Percentiles rank a stretch among this genome's conserved stretches.
Evolutionary conservation across 2,888 invertebrate genomes (phyloP).

Genomic region (Morpho deidamia): DNA sequence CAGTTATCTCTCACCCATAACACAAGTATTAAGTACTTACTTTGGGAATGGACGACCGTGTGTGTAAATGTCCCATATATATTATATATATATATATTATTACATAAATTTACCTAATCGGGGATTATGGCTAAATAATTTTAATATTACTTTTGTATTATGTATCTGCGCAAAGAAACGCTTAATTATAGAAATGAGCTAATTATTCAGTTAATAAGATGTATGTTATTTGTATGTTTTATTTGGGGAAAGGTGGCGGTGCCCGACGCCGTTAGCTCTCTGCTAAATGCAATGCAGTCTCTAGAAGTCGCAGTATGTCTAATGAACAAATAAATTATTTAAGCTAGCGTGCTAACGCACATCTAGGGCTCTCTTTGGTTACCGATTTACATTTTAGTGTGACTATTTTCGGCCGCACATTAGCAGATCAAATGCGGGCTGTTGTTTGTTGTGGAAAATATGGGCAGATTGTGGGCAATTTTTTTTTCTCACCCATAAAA

Average conservation of each 20-base stretch:
- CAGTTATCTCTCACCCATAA: too few species aligned
- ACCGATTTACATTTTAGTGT: slow-evolving; percentile 52
- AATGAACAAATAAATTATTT: slow-evolving; percentile 69
- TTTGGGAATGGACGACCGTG: too few species aligned
- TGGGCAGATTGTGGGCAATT: neutral
- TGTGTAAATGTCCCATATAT: too few species aligned
- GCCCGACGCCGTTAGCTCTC: slow-evolving; percentile 86
- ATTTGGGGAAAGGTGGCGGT: slow-evolving; percentile 82
- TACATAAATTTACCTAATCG: too few species aligned
- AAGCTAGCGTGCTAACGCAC: slow-evolving; percentile 77
- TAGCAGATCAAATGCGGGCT: neutral
- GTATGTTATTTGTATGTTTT: slow-evolving; percentile 46
- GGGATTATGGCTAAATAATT: too few species aligned
- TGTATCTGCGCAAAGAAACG: too few species aligned
- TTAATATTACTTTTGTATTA: too few species aligned
- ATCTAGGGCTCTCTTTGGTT: slow-evolving; percentile 58
- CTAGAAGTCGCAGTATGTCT: slow-evolving; percentile 76
- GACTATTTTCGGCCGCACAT: slow-evolving; percentile 18
- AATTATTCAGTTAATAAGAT: slow-evolving; percentile 17
- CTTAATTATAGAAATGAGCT: too few species aligned
- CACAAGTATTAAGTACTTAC: too few species aligned
- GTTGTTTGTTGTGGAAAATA: neutral
- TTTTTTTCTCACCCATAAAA: neutral
- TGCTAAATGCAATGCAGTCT: slow-evolving; percentile 85
- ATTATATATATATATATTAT: too few species aligned